These are phyloP conservation scores for Trematocara caparti DNA, from an alignment of 2,797 vertebrate species.

Conservation along the genomic window DNA sequence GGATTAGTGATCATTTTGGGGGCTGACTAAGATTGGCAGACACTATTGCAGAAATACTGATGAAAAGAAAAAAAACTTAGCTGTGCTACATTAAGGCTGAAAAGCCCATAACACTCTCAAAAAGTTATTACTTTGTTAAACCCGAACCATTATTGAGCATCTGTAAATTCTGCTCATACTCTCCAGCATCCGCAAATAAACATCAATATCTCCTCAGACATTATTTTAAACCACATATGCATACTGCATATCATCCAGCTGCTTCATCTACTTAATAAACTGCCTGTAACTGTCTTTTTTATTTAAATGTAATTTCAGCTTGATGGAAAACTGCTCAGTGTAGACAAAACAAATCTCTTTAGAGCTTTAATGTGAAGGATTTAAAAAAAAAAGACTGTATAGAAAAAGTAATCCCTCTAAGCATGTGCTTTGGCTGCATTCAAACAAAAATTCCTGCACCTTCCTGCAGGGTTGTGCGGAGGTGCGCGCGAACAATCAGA, in stretches of 20 bases:
- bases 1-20: background rate
- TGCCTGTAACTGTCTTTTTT: conserved; percentile 2
- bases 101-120: background rate
- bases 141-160: background rate
- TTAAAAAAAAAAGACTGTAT: background rate
- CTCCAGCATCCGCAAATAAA: background rate
- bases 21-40: background rate
- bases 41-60: background rate
- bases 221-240: background rate
- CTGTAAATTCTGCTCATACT: background rate
- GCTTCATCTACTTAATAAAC: background rate
- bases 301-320: background rate
- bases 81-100: background rate
- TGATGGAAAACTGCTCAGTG: conserved; percentile 6
- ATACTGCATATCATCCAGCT: background rate
- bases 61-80: background rate
- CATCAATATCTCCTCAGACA: background rate
- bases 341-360: background rate
- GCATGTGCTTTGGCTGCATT: background rate
- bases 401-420: background rate
- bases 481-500: background rate
- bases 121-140: background rate
- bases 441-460: background rate
- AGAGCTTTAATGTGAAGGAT: background rate
- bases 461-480: background rate